phyloP scores from a whole-genome alignment of 2,888 invertebrate species.

The Plebejus melissa region DNA sequence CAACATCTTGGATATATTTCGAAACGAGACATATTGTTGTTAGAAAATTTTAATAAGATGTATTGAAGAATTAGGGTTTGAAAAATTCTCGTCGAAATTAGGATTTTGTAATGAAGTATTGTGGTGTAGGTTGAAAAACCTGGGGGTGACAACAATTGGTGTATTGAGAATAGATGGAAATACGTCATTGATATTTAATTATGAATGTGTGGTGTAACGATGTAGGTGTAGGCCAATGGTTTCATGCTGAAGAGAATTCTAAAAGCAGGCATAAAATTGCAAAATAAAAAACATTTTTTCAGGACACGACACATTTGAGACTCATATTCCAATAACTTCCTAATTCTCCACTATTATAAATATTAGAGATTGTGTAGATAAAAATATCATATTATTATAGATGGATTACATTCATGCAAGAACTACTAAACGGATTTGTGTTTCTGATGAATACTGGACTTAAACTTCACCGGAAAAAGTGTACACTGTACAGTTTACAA shows the following conservation, averaged over 20 bases:
- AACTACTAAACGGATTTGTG: no score
- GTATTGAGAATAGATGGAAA: not conserved
- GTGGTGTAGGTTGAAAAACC: not conserved
- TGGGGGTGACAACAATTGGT: not conserved
- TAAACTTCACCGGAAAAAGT: no score
- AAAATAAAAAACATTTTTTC: not conserved
- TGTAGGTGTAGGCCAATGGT: not conserved
- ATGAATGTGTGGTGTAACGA: not conserved
- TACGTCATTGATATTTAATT: not conserved
- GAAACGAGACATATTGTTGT: conserved; percentile 21
- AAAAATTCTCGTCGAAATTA: not conserved
- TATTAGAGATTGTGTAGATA: not conserved
- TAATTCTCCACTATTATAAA: not conserved
- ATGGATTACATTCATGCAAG: no score
- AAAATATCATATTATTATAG: no score
- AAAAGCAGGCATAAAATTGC: not conserved
- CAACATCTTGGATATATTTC: conserved; percentile 25
- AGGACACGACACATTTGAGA: no score
- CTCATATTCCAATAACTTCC: not conserved
- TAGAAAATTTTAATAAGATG: conserved; percentile 23
- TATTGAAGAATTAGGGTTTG: conserved; percentile 5
- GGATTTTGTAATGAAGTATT: conserved; percentile 3
- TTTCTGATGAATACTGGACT: no score
- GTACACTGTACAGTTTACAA: no score
- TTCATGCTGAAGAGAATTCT: no score